These are phyloP conservation scores for Falco rusticolus DNA, from an alignment of 2,797 vertebrate genomes.

Conservation along the genomic window DNA sequence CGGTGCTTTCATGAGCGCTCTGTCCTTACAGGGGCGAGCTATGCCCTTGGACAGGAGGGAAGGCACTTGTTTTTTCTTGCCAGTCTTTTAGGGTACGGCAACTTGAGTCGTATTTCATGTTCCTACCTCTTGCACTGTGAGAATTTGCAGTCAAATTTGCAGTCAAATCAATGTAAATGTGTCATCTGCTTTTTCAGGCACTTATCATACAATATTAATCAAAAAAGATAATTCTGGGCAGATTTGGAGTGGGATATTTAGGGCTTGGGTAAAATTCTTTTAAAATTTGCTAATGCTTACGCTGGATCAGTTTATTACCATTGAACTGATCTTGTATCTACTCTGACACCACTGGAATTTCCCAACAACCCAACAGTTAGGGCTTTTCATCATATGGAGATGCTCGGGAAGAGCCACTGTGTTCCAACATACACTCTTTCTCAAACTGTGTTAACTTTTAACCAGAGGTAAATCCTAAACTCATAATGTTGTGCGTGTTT, in stretches of 20 bases:
- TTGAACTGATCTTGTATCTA: neutral
- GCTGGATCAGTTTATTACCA: neutral
- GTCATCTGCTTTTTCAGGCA: neutral
- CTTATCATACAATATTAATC: neutral
- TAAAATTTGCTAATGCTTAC: neutral
- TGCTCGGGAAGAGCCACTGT: neutral
- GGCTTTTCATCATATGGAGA: neutral
- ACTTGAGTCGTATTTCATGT: neutral
- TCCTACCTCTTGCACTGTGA: neutral
- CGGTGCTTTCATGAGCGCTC: neutral
- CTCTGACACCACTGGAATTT: neutral
- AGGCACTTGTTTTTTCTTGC: neutral
- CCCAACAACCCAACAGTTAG: neutral
- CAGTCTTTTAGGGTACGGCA: neutral
- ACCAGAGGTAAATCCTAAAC: neutral
- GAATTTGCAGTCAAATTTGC: no score
- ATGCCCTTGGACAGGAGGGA: rapidly evolving
- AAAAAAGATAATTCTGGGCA: neutral
- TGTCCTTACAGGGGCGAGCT: neutral
- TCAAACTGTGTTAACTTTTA: neutral
- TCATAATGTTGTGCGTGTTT: neutral
- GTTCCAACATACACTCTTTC: neutral
- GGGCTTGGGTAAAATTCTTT: neutral
- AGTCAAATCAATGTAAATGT: neutral
- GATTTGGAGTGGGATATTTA: neutral